These are phyloP conservation scores for Saccopteryx leptura DNA, from an alignment of 2,113 vertebrate genomes.

Conservation along the genomic window DNA sequence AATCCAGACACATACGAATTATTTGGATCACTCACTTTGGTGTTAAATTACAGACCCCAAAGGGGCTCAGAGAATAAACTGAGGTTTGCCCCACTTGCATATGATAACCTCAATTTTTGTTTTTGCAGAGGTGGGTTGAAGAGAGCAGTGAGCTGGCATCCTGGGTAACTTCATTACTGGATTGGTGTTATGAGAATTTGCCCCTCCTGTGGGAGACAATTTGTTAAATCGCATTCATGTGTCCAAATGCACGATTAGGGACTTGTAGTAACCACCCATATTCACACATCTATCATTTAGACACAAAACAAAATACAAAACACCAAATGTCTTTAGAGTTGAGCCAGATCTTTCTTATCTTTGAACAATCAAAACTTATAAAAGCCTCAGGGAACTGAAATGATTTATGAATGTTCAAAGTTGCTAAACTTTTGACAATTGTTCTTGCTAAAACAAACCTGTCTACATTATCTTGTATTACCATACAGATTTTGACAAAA, in stretches of 20 bases:
- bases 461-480: constrained; percentile 53
- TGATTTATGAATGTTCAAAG: constrained; percentile 71
- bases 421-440: constrained; percentile 72
- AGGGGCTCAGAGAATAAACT: not conserved
- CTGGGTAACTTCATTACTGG: not conserved
- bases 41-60: not conserved
- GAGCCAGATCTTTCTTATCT: constrained; percentile 80
- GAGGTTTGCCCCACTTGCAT: not conserved
- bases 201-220: constrained; percentile 19
- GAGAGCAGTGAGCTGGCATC: not conserved
- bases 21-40: not conserved
- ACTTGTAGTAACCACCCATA: constrained; percentile 68
- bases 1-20: not conserved
- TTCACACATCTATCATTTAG: constrained; percentile 81
- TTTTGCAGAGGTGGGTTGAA: not conserved
- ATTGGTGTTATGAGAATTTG: constrained; percentile 41
- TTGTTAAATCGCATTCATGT: constrained; percentile 75
- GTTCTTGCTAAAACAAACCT: constrained; percentile 70
- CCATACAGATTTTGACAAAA: constrained; percentile 46
- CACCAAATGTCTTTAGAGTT: constrained; percentile 80
- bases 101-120: not conserved
- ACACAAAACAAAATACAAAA: constrained; percentile 77
- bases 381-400: constrained; percentile 66
- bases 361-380: constrained; percentile 77
- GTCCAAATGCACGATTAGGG: constrained; percentile 73